Evolutionary conservation across 1,140 invertebrate species (phyloP).

Genomic region (Cydia fagiglandana): DNA sequence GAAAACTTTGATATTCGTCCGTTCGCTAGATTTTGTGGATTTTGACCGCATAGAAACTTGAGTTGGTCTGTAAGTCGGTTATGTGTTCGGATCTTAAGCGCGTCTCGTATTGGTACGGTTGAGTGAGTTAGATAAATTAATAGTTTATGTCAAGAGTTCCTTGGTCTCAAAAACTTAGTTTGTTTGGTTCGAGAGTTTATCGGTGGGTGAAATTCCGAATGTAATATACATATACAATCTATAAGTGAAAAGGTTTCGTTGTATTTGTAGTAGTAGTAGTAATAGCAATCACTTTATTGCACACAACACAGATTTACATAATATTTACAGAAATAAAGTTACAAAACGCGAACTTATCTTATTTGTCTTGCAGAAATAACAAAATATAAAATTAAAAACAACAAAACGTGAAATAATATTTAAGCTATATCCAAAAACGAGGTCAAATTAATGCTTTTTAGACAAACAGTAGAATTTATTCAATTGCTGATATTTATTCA

Average conservation of each 20-base stretch:
- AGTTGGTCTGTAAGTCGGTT: neutral
- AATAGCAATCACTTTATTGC: too few relatives aligned
- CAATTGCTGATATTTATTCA: constrained; percentile 9
- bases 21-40: constrained; percentile 57
- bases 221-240: neutral
- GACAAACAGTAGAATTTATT: neutral
- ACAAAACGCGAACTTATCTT: too few relatives aligned
- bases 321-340: too few relatives aligned
- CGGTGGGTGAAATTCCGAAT: neutral
- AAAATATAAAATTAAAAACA: neutral
- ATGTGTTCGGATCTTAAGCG: constrained; percentile 14
- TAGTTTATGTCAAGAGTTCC: neutral
- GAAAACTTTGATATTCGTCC: constrained; percentile 69
- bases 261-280: too few relatives aligned
- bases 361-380: too few relatives aligned
- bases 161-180: neutral
- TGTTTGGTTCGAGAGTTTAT: constrained; percentile 2
- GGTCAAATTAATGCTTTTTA: constrained; percentile 7
- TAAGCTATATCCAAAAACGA: neutral
- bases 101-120: constrained; percentile 6
- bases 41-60: constrained; percentile 21
- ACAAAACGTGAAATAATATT: neutral
- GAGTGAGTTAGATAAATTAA: constrained; percentile 15
- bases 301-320: too few relatives aligned
- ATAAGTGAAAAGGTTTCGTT: neutral